These are phyloP conservation scores for Bos taurus DNA, from an alignment of 2,113 vertebrate species.

Conservation along the genomic window DNA sequence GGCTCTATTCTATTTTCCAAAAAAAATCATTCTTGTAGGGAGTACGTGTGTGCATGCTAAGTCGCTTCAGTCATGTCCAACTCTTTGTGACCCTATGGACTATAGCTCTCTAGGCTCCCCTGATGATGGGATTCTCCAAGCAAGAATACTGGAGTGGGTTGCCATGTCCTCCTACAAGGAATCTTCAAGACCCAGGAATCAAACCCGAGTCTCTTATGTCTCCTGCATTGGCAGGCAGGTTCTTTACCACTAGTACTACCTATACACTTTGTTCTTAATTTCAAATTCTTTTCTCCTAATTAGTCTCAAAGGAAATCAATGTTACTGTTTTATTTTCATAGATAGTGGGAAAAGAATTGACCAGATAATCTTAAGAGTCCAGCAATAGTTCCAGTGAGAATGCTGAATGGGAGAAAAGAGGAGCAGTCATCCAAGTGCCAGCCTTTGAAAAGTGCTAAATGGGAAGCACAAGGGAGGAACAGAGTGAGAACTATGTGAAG, in stretches of 20 bases:
- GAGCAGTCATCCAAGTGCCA: neutral
- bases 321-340: constrained; percentile 16
- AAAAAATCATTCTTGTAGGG: neutral
- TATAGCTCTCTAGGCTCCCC: neutral
- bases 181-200: neutral
- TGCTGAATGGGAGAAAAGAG: neutral
- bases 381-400: neutral
- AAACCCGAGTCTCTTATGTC: neutral
- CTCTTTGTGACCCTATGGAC: neutral
- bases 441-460: neutral
- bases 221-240: neutral
- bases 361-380: neutral
- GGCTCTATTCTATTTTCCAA: neutral
- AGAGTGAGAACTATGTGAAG: neutral
- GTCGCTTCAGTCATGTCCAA: neutral
- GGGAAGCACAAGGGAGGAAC: neutral
- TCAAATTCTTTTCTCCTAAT: constrained; percentile 26
- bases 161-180: neutral
- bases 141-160: neutral
- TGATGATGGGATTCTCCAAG: neutral
- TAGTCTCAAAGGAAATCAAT: neutral
- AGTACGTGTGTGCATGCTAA: neutral
- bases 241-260: neutral
- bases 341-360: neutral
- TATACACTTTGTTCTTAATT: constrained; percentile 19